Conservation (phyloP, 2,888 invertebrate genomes). For the Vanessa cardui region DNA sequence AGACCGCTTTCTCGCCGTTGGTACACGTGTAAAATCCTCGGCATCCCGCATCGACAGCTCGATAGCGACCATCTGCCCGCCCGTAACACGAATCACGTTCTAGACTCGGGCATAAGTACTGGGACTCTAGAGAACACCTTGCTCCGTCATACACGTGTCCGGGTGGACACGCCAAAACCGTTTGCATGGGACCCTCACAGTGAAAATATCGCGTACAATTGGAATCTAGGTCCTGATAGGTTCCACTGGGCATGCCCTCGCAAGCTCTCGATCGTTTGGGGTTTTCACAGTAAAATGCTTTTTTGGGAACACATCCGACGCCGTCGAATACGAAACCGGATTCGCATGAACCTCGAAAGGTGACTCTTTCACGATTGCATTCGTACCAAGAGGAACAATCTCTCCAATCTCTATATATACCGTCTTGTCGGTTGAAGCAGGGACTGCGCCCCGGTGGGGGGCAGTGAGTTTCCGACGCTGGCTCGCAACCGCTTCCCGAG, state of each 20-base stretch:
- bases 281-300: conserved; percentile 71
- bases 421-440: conserved; percentile 73
- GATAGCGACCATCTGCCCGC: conserved; percentile 81
- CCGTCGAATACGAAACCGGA: conserved; percentile 79
- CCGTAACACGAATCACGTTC: conserved; percentile 78
- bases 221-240: conserved; percentile 78
- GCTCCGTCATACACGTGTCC: conserved; percentile 75
- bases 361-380: conserved; percentile 73
- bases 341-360: conserved; percentile 73
- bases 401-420: conserved; percentile 72
- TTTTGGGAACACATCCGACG: conserved; percentile 63
- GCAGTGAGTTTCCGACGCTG: conserved; percentile 69
- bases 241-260: conserved; percentile 78
- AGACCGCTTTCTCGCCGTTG: conserved; percentile 81
- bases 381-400: conserved; percentile 78
- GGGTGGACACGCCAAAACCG: conserved; percentile 65
- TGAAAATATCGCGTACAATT: conserved; percentile 80
- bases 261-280: conserved; percentile 71
- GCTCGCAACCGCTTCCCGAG: conserved; percentile 77
- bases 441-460: conserved; percentile 72
- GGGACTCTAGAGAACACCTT: conserved; percentile 61
- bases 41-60: conserved; percentile 77
- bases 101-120: conserved; percentile 73
- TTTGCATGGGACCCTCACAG: conserved; percentile 70
- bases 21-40: conserved; percentile 84